Conservation (phyloP, 2,113 vertebrate species). For the Crotalus viridis region DNA sequence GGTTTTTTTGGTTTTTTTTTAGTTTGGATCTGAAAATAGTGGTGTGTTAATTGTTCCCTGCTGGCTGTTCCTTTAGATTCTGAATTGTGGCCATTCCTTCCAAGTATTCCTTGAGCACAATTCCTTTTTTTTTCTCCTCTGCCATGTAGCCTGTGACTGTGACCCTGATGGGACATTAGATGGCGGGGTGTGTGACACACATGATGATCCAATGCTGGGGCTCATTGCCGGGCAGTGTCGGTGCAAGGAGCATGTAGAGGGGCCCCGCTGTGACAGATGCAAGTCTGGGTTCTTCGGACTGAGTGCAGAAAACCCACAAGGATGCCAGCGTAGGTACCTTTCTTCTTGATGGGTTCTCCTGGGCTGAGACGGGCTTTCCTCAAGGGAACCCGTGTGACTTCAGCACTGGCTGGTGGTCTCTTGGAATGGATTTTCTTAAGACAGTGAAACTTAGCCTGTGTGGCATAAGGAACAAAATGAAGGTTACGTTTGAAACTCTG, state of each 20-base stretch:
- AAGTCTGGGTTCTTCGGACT: slow-evolving; percentile 77
- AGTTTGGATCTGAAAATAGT: not conserved
- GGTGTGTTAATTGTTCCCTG: not conserved
- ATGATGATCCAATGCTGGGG: slow-evolving; percentile 73
- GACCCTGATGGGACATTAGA: slow-evolving; percentile 80
- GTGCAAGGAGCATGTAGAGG: slow-evolving; percentile 80
- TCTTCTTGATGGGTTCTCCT: not conserved
- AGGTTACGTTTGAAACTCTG: not conserved
- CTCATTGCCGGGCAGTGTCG: slow-evolving; percentile 83
- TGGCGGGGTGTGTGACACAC: slow-evolving; percentile 78
- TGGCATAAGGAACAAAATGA: too few species aligned
- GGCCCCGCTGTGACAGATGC: slow-evolving; percentile 80
- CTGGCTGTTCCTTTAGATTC: not conserved
- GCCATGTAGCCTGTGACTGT: slow-evolving; percentile 78
- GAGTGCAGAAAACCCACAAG: slow-evolving; percentile 72
- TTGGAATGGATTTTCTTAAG: not conserved
- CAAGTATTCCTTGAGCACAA: too few species aligned
- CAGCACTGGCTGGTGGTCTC: not conserved
- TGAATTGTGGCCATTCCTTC: not conserved
- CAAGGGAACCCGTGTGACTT: not conserved
- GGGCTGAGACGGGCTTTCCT: too few species aligned
- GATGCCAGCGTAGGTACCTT: slow-evolving; percentile 75
- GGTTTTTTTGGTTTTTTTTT: not conserved
- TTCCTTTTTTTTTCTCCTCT: not conserved
- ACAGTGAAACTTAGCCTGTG: not conserved